Conservation (phyloP, 2,797 vertebrate species). For the Gobio occitaniae region DNA sequence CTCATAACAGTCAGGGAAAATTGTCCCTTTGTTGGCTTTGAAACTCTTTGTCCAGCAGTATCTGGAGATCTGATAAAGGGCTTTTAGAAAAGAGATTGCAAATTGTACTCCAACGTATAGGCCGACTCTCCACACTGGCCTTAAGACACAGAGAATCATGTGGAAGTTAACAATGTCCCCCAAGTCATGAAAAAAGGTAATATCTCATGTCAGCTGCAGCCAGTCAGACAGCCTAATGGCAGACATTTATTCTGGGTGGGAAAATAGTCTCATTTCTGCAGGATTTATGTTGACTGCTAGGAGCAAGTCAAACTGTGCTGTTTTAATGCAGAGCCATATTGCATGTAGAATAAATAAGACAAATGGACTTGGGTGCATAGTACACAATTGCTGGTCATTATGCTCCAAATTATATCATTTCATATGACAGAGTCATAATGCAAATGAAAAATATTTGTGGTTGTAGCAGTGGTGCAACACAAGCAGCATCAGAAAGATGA, state of each 20-base stretch:
- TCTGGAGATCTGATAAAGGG: conserved; percentile 13
- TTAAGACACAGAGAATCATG: conserved; percentile 19
- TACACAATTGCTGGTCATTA: conserved; percentile 63
- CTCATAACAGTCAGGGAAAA: background rate
- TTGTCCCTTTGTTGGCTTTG: background rate
- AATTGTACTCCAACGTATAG: conserved; percentile 8
- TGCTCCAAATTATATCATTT: conserved; percentile 68
- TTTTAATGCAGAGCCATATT: conserved; percentile 31
- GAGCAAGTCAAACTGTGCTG: conserved; percentile 26
- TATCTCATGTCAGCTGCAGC: conserved; percentile 42
- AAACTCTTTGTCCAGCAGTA: conserved; percentile 17
- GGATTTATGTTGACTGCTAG: conserved; percentile 54
- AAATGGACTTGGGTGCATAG: conserved; percentile 58
- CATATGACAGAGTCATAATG: conserved; percentile 68
- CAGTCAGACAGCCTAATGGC: conserved; percentile 44
- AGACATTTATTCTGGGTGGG: conserved; percentile 48
- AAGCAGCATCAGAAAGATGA: conserved; percentile 17
- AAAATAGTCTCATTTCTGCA: conserved; percentile 41
- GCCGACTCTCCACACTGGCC: conserved; percentile 26
- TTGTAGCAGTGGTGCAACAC: conserved; percentile 48
- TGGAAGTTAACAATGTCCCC: conserved; percentile 42
- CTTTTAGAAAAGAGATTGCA: conserved; percentile 30
- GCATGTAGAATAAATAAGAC: conserved; percentile 59
- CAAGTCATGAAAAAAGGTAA: conserved; percentile 54
- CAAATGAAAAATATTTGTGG: conserved; percentile 60